Evolutionary conservation across 2,113 vertebrate species (phyloP).

Genomic region (Anoura caudifer): DNA sequence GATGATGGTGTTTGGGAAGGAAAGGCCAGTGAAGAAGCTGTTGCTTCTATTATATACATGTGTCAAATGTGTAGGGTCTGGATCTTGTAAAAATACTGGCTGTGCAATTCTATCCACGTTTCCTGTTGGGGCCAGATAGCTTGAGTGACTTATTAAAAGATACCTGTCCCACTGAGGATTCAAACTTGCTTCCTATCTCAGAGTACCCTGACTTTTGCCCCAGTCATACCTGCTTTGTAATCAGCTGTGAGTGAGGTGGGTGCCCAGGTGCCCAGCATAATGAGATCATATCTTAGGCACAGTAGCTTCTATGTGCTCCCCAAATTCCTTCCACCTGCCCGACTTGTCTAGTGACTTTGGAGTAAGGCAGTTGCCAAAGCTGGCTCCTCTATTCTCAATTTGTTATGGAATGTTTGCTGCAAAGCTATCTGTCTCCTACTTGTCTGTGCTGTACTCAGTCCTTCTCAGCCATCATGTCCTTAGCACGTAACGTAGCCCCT

Average conservation of each 20-base stretch:
- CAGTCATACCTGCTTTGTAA: not conserved
- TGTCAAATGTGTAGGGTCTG: not conserved
- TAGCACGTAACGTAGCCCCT: not conserved
- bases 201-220: slow-evolving; percentile 37
- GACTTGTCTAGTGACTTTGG: slow-evolving; percentile 70
- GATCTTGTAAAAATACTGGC: not conserved
- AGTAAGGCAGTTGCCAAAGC: slow-evolving; percentile 44
- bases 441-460: slow-evolving; percentile 42
- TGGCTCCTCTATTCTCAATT: slow-evolving; percentile 36
- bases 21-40: not conserved
- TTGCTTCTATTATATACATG: not conserved
- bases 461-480: not conserved
- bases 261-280: slow-evolving; percentile 11
- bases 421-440: slow-evolving; percentile 53
- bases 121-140: not conserved
- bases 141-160: not conserved
- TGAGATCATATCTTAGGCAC: slow-evolving; percentile 71
- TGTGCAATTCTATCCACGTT: not conserved
- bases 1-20: not conserved
- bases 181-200: not conserved
- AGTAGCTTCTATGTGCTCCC: slow-evolving; percentile 64
- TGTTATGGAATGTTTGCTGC: slow-evolving; percentile 56
- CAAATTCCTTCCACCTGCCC: slow-evolving; percentile 67
- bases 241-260: slow-evolving; percentile 38
- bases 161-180: not conserved